These are phyloP conservation scores for Phallusia fumigata DNA, from an alignment of 23 tunicate species.

Conservation along the genomic window DNA sequence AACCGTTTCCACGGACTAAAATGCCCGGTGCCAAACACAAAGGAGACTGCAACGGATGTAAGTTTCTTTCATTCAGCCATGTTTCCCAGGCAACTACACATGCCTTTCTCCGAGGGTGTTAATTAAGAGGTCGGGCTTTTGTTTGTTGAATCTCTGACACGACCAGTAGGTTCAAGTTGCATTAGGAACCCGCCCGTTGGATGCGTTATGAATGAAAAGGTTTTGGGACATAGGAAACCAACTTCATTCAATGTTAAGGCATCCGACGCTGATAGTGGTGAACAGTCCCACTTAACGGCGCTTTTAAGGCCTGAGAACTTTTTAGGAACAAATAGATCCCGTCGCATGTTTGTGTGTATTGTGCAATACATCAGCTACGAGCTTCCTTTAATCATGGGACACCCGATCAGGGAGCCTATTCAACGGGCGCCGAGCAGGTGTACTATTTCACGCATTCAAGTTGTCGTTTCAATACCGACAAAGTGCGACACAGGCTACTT, in stretches of 20 bases:
- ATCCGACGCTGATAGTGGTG: background rate
- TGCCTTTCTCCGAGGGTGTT: no score
- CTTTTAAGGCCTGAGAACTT: background rate
- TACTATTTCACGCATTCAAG: background rate
- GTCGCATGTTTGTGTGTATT: slow-evolving; percentile 2
- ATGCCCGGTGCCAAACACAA: background rate
- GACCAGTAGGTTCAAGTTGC: background rate
- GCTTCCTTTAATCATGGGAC: background rate
- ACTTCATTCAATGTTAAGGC: background rate
- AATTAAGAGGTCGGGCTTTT: background rate
- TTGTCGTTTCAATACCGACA: slow-evolving; percentile 9
- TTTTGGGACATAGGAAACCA: slow-evolving; percentile 1
- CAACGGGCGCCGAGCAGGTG: background rate
- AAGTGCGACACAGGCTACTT: background rate
- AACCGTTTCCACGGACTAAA: background rate
- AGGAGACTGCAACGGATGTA: background rate
- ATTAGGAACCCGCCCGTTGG: background rate
- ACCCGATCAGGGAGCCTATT: background rate
- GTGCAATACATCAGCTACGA: background rate
- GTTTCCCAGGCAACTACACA: no score
- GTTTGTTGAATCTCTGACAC: background rate
- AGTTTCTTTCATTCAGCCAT: no score
- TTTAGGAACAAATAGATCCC: background rate
- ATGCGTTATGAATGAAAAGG: background rate
- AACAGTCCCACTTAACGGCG: background rate